phyloP scores from a whole-genome alignment of 2,113 vertebrate species.

The Parotia lawesii region DNA sequence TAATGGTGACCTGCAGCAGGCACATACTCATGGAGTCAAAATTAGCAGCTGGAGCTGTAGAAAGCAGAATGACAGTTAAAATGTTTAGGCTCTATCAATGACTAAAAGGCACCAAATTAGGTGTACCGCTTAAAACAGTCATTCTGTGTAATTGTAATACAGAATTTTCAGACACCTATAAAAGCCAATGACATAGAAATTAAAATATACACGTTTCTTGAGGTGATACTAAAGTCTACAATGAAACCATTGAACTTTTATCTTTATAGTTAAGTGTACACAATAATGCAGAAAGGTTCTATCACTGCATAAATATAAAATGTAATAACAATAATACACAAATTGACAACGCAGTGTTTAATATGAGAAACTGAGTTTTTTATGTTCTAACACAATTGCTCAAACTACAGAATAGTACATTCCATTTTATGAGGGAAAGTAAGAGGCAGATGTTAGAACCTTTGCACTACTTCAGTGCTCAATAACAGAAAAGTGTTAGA shows the following conservation, averaged over 20 bases:
- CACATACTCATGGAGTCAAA: background rate
- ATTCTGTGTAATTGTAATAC: background rate
- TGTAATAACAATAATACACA: background rate
- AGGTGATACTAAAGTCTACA: background rate
- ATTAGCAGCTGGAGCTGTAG: background rate
- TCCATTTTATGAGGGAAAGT: background rate
- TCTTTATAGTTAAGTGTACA: background rate
- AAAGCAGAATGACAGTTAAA: background rate
- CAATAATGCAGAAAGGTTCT: background rate
- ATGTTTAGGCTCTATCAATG: background rate
- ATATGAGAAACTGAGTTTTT: background rate
- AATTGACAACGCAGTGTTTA: background rate
- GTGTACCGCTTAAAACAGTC: background rate
- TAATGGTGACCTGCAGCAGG: conserved; percentile 8
- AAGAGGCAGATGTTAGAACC: background rate
- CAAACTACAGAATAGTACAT: background rate
- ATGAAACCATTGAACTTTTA: background rate
- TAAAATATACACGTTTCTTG: background rate
- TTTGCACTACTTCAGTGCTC: background rate
- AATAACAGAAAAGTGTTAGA: background rate
- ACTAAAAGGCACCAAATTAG: background rate
- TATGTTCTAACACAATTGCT: background rate
- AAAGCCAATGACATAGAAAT: background rate
- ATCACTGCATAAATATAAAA: background rate
- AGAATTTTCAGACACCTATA: background rate